Evolutionary conservation across 2,888 invertebrate genomes (phyloP).

Genomic region (Cerastis leucographa): DNA sequence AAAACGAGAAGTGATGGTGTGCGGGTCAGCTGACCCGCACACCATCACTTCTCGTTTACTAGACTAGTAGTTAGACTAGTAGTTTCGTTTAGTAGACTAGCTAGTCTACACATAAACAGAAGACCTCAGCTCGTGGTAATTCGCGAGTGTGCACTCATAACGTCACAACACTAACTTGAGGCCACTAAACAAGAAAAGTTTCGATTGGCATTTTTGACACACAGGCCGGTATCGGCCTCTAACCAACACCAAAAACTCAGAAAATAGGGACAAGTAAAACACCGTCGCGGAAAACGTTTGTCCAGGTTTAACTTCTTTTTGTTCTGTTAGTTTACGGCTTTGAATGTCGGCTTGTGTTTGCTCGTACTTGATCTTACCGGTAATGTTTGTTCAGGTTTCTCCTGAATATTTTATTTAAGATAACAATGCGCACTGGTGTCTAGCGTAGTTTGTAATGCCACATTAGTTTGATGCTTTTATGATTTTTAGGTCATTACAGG

Average conservation of each 20-base stretch:
- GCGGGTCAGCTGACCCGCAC: no score
- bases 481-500: no score
- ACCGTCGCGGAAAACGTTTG: slow-evolving; percentile 21
- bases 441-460: no score
- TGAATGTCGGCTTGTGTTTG: slow-evolving; percentile 17
- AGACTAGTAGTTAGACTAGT: no score
- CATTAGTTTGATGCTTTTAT: no score
- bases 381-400: not conserved
- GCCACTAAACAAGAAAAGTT: slow-evolving; percentile 35
- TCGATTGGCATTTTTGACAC: slow-evolving; percentile 8
- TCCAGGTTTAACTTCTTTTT: slow-evolving; percentile 23
- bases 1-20: no score
- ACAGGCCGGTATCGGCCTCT: no score
- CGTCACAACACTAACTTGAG: not conserved
- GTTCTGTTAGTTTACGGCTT: slow-evolving; percentile 19
- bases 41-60: no score
- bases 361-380: slow-evolving; percentile 15
- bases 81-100: no score
- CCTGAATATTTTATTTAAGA: not conserved
- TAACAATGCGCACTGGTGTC: no score
- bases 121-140: not conserved
- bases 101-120: not conserved
- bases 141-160: slow-evolving; percentile 12
- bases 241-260: no score
- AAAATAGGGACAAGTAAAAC: slow-evolving; percentile 9